Percentiles rank a stretch among this genome's conserved stretches.
phyloP scores from a whole-genome alignment of 1,140 invertebrate species.

The Asbolus verrucosus region DNA sequence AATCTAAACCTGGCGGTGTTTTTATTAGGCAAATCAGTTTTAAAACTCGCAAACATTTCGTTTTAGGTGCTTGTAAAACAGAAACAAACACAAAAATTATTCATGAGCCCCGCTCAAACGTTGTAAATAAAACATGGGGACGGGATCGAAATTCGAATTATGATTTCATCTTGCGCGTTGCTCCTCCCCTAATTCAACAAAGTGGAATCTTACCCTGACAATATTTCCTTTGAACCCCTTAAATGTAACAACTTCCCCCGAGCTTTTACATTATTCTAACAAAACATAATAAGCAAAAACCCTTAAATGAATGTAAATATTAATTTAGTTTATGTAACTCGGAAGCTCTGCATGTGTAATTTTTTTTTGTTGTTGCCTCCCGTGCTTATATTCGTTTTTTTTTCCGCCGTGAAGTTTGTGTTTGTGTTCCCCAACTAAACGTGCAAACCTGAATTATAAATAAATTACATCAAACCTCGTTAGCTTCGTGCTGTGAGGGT shows the following conservation, averaged over 20 bases:
- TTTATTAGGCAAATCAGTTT: too few relatives aligned
- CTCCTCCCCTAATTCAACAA: constrained; percentile 26
- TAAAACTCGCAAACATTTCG: too few relatives aligned
- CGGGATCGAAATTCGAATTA: too few relatives aligned
- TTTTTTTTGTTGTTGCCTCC: neutral
- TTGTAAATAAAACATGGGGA: too few relatives aligned
- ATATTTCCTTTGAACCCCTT: constrained; percentile 36
- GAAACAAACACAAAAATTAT: too few relatives aligned
- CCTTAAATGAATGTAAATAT: constrained; percentile 14
- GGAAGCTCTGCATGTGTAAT: too few relatives aligned
- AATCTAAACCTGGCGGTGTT: too few relatives aligned
- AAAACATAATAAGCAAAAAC: constrained; percentile 38
- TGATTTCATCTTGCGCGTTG: constrained; percentile 18
- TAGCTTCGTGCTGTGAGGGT: neutral
- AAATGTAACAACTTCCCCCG: constrained; percentile 22
- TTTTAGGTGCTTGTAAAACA: too few relatives aligned
- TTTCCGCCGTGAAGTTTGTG: neutral
- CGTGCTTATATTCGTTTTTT: too few relatives aligned
- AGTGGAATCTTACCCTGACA: constrained; percentile 30
- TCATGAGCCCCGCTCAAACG: neutral
- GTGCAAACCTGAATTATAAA: too few relatives aligned
- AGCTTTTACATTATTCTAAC: constrained; percentile 26
- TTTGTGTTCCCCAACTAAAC: too few relatives aligned
- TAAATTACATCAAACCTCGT: neutral
- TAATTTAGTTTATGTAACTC: constrained; percentile 27